Evolutionary conservation across 2,888 invertebrate genomes (phyloP).

Genomic region (Aporophyla nigra): DNA sequence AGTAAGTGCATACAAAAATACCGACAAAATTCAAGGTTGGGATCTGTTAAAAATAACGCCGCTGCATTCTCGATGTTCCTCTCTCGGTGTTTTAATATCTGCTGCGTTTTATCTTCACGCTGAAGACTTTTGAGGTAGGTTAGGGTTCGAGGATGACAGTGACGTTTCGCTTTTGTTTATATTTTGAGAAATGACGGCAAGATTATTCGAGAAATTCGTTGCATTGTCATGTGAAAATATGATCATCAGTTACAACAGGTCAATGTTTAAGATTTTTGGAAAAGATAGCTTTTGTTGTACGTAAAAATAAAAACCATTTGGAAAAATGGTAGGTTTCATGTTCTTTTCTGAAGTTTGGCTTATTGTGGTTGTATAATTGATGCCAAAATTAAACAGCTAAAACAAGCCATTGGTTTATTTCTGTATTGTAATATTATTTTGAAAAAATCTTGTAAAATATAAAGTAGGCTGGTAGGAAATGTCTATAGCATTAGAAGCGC

Average conservation of each 20-base stretch:
- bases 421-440: no score
- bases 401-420: not conserved
- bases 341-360: not conserved
- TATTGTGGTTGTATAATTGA: not conserved
- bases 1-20: slow-evolving; percentile 82
- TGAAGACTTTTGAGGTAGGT: slow-evolving; percentile 49
- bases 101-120: slow-evolving; percentile 49
- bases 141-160: not conserved
- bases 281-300: no score
- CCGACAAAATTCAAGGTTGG: slow-evolving; percentile 82
- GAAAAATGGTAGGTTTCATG: no score
- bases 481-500: no score
- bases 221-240: not conserved
- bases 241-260: not conserved
- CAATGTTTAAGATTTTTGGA: no score
- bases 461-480: no score
- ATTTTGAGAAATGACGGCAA: not conserved
- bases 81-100: slow-evolving; percentile 59
- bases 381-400: not conserved
- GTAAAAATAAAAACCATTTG: no score
- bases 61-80: slow-evolving; percentile 69
- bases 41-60: slow-evolving; percentile 78
- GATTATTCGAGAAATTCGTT: not conserved
- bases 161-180: slow-evolving; percentile 12
- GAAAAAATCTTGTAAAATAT: no score